These are phyloP conservation scores for Hoplodrina ambigua DNA, from an alignment of 2,888 invertebrate genomes.

Conservation along the genomic window DNA sequence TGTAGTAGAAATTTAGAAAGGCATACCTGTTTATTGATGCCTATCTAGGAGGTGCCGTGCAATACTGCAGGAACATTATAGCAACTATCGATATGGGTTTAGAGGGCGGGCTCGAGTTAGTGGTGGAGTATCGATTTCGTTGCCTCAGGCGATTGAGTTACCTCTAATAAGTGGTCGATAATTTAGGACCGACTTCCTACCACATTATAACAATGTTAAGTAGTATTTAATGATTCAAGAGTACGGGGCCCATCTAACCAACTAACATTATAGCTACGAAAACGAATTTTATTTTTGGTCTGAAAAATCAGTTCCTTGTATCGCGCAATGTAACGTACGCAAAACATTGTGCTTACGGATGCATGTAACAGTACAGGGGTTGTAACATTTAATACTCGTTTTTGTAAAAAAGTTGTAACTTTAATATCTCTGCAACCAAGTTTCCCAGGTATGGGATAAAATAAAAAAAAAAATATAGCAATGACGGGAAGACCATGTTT, in stretches of 20 bases:
- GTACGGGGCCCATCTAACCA: not conserved
- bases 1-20: constrained; percentile 61
- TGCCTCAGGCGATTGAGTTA: constrained; percentile 79
- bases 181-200: constrained; percentile 77
- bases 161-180: constrained; percentile 79
- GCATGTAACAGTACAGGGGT: too few species aligned
- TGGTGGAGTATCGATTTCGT: constrained; percentile 69
- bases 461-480: too few species aligned
- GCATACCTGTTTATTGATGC: constrained; percentile 70
- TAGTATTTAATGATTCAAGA: constrained; percentile 41
- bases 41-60: constrained; percentile 65
- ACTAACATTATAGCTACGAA: too few species aligned
- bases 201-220: constrained; percentile 51
- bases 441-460: too few species aligned
- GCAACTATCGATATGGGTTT: constrained; percentile 58
- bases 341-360: too few species aligned
- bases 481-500: too few species aligned
- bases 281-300: too few species aligned
- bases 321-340: too few species aligned
- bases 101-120: constrained; percentile 53
- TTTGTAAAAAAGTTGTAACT: too few species aligned
- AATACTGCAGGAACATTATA: constrained; percentile 64
- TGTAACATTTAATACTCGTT: too few species aligned
- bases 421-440: too few species aligned
- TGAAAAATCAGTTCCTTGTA: too few species aligned